A percentile compares a stretch with the other conserved stretches of the same genome.
phyloP scores from a whole-genome alignment of 37 sponge, comb jelly and placozoan genomes.

The Axinella damicornis region DNA sequence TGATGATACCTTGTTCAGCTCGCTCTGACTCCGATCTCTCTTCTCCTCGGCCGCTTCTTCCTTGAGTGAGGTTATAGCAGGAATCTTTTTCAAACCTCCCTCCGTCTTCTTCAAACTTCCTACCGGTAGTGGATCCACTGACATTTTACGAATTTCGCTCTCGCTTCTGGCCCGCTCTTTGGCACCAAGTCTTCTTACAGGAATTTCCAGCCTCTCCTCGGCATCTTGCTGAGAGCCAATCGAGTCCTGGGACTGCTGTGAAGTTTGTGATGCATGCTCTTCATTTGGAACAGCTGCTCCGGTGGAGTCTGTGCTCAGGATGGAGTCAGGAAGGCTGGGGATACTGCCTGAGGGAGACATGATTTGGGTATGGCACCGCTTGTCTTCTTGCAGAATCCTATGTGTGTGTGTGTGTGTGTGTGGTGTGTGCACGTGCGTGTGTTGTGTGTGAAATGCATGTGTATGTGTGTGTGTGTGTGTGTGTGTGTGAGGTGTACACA shows the following conservation, averaged over 20 bases:
- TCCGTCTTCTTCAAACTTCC: too few species aligned
- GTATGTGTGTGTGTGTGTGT: too few species aligned
- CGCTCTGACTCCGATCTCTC: background rate
- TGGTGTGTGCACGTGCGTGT: too few species aligned
- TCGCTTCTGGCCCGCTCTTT: too few species aligned
- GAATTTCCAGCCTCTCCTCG: too few species aligned
- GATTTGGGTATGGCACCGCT: background rate
- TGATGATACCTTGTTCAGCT: background rate
- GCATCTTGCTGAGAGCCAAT: too few species aligned
- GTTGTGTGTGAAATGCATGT: too few species aligned
- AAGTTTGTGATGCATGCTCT: too few species aligned
- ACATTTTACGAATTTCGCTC: too few species aligned
- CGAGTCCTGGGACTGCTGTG: too few species aligned
- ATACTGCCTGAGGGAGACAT: background rate
- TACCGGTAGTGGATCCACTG: background rate
- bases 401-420: background rate
- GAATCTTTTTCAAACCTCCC: background rate
- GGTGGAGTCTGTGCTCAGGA: background rate
- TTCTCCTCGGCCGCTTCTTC: background rate
- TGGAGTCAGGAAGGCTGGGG: conserved; percentile 5
- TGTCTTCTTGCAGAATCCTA: conserved; percentile 34
- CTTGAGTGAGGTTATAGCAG: background rate
- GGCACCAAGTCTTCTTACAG: too few species aligned
- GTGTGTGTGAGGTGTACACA: too few species aligned
- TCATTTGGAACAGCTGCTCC: background rate